Conservation (phyloP, 2,888 invertebrate species). For the Tryphoninae sp. region DNA sequence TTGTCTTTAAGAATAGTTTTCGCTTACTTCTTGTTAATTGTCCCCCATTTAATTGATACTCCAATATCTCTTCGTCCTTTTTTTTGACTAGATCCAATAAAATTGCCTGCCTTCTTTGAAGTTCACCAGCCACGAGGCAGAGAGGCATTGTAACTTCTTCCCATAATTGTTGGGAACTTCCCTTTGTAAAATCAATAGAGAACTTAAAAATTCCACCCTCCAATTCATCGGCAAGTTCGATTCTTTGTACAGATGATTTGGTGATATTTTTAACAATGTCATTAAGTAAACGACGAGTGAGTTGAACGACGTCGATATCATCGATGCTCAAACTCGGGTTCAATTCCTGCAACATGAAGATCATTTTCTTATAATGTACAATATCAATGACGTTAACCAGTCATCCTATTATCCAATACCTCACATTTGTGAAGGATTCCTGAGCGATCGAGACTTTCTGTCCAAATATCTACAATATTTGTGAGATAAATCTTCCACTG, state of each 20-base stretch:
- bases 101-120: slow-evolving; percentile 68
- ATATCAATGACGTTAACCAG: too few species aligned
- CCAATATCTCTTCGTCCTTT: slow-evolving; percentile 77
- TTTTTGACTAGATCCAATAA: slow-evolving; percentile 72
- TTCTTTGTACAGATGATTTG: slow-evolving; percentile 63
- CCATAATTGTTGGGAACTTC: slow-evolving; percentile 70
- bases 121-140: slow-evolving; percentile 69
- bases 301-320: slow-evolving; percentile 66
- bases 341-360: slow-evolving; percentile 67
- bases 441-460: slow-evolving; percentile 43
- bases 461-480: slow-evolving; percentile 49
- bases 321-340: slow-evolving; percentile 73
- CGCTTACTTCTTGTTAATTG: slow-evolving; percentile 74
- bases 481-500: slow-evolving; percentile 50
- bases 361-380: too few species aligned
- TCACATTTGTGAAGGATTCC: slow-evolving; percentile 68
- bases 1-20: too few species aligned
- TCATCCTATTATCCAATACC: slow-evolving; percentile 62
- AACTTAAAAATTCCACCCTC: slow-evolving; percentile 73
- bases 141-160: slow-evolving; percentile 72
- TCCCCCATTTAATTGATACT: slow-evolving; percentile 76
- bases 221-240: slow-evolving; percentile 69
- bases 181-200: slow-evolving; percentile 69
- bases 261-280: slow-evolving; percentile 69
- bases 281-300: slow-evolving; percentile 69